Conservation (phyloP, 2,113 vertebrate genomes). For the Andinoacara biseriatus region DNA sequence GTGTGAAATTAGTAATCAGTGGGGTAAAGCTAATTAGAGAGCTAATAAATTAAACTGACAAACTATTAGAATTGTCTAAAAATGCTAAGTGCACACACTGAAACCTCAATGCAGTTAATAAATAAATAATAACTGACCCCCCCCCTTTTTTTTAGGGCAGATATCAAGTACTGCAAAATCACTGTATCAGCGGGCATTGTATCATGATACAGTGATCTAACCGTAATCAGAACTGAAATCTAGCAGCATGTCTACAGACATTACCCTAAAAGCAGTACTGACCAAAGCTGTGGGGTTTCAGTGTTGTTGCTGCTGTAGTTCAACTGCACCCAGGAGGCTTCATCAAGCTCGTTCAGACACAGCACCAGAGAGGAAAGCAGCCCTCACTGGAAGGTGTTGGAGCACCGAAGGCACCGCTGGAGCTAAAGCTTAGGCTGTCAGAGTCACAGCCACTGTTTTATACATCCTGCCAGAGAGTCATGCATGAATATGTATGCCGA, state of each 20-base stretch:
- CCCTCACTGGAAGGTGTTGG: conserved; percentile 46
- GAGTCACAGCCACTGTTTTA: conserved; percentile 74
- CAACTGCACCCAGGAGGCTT: conserved; percentile 66
- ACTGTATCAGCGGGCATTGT: neutral
- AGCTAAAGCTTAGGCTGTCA: conserved; percentile 65
- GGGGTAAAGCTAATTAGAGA: no score
- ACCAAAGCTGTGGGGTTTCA: conserved; percentile 39
- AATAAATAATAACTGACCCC: neutral
- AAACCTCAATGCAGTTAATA: no score
- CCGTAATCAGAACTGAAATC: neutral
- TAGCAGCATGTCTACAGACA: conserved; percentile 8
- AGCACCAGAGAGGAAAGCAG: conserved; percentile 34
- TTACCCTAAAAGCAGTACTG: conserved; percentile 12
- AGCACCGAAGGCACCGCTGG: conserved; percentile 46
- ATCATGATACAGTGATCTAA: neutral
- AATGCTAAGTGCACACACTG: no score
- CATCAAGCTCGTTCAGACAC: conserved; percentile 58
- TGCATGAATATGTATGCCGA: conserved; percentile 79
- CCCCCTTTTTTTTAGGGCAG: neutral
- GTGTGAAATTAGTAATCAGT: no score
- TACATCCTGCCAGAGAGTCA: conserved; percentile 72
- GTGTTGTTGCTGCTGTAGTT: conserved; percentile 30
- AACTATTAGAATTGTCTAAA: no score
- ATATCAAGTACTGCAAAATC: neutral
- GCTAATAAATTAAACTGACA: no score